These are phyloP conservation scores for Potamilus streckersoni DNA, from an alignment of 1,140 invertebrate genomes.

Conservation along the genomic window DNA sequence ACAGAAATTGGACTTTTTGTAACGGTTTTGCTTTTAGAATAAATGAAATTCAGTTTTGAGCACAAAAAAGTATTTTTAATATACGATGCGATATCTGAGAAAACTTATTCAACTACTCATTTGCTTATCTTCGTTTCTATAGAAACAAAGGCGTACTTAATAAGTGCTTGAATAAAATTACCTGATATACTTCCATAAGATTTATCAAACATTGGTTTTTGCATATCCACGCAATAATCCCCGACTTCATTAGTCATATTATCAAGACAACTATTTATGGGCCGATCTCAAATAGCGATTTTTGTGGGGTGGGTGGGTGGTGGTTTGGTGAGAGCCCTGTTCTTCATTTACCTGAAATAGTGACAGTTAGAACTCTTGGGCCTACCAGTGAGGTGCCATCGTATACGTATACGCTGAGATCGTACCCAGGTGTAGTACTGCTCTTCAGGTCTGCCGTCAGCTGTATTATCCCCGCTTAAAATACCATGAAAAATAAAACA, in stretches of 20 bases:
- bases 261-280: not conserved
- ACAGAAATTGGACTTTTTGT: too few relatives aligned
- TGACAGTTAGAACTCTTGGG: slow-evolving; percentile 3
- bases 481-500: not conserved
- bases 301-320: not conserved
- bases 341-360: slow-evolving; percentile 1
- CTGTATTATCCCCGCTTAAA: slow-evolving; percentile 10
- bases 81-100: too few relatives aligned
- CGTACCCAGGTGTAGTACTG: slow-evolving; percentile 4
- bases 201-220: too few relatives aligned
- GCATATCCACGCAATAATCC: too few relatives aligned
- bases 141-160: too few relatives aligned
- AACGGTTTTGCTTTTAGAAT: too few relatives aligned
- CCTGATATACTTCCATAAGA: too few relatives aligned
- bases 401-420: not conserved
- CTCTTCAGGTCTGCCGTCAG: not conserved
- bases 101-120: too few relatives aligned
- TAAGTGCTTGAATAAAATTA: too few relatives aligned
- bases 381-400: slow-evolving; percentile 9
- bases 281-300: not conserved
- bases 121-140: too few relatives aligned
- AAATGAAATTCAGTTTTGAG: too few relatives aligned
- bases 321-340: not conserved
- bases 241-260: slow-evolving; percentile 17
- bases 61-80: too few relatives aligned